phyloP scores from a whole-genome alignment of 2,113 vertebrate species.

The Corythoichthys intestinalis region DNA sequence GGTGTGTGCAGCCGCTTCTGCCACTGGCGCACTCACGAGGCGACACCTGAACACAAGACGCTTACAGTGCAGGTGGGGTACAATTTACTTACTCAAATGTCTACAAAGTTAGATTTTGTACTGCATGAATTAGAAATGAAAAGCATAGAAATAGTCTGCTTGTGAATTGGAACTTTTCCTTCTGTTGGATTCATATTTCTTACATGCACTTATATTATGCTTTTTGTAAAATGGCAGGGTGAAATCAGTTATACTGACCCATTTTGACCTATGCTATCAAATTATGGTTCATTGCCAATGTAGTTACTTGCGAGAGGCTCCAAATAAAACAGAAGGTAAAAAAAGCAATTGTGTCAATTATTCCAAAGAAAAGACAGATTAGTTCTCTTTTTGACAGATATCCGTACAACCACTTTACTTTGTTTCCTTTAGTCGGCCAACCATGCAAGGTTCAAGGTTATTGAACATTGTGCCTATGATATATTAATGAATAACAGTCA shows the following conservation, averaged over 20 bases:
- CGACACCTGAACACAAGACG: constrained; percentile 31
- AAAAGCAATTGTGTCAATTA: not conserved
- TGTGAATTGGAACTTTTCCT: not conserved
- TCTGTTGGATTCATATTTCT: too few species aligned
- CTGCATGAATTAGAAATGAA: not conserved
- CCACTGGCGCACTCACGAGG: constrained; percentile 8
- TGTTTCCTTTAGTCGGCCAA: constrained; percentile 25
- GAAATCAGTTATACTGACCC: too few species aligned
- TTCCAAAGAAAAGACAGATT: not conserved
- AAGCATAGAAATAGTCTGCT: not conserved
- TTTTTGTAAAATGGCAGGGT: too few species aligned
- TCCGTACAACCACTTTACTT: not conserved
- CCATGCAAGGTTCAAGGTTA: constrained; percentile 57
- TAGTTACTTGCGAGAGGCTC: too few species aligned
- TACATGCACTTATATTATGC: too few species aligned
- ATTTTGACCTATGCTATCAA: too few species aligned
- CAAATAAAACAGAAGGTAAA: too few species aligned
- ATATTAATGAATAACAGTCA: constrained; percentile 63
- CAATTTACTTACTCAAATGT: not conserved
- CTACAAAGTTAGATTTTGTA: not conserved
- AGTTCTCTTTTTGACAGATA: not conserved
- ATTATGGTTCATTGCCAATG: too few species aligned
- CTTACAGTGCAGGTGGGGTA: constrained; percentile 53
- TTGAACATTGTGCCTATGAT: constrained; percentile 45
- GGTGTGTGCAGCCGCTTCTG: constrained; percentile 25